Evolutionary conservation across 2,113 vertebrate species (phyloP).

Genomic region (Elephas maximus): DNA sequence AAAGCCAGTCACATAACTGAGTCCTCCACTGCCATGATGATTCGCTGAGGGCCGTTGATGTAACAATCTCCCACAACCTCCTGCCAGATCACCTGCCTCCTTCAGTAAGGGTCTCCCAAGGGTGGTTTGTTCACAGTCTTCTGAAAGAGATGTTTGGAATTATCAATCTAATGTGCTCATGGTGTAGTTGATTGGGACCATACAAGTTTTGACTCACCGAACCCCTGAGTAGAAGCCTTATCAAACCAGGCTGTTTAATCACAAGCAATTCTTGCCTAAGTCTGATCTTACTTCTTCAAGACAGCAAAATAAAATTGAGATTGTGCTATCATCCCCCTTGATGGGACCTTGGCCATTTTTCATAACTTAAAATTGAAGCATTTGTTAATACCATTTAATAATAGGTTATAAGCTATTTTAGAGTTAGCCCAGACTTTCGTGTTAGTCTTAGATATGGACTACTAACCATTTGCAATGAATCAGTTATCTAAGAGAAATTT

Average conservation of each 20-base stretch:
- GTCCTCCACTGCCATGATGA: background rate
- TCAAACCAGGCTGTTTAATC: background rate
- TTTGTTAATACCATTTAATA: background rate
- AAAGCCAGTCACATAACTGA: background rate
- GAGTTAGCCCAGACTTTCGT: background rate
- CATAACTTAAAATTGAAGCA: background rate
- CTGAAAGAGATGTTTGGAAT: background rate
- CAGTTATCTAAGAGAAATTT: conserved; percentile 57
- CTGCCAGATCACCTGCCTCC: background rate
- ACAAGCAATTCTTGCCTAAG: background rate
- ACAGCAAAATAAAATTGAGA: background rate
- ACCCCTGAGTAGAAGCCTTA: background rate
- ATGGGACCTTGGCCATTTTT: background rate
- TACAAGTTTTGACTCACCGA: background rate
- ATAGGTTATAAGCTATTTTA: background rate
- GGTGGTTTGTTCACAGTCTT: background rate
- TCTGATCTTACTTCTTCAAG: background rate
- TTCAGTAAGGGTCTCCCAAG: background rate
- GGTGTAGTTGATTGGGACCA: background rate
- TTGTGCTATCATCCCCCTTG: background rate
- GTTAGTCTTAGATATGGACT: conserved; percentile 23
- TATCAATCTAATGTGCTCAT: background rate
- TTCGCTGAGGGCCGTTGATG: background rate
- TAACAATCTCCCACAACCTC: background rate
- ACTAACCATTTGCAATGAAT: background rate